Conservation (phyloP, 2,888 invertebrate species). For the Epistrophe grossulariae region DNA sequence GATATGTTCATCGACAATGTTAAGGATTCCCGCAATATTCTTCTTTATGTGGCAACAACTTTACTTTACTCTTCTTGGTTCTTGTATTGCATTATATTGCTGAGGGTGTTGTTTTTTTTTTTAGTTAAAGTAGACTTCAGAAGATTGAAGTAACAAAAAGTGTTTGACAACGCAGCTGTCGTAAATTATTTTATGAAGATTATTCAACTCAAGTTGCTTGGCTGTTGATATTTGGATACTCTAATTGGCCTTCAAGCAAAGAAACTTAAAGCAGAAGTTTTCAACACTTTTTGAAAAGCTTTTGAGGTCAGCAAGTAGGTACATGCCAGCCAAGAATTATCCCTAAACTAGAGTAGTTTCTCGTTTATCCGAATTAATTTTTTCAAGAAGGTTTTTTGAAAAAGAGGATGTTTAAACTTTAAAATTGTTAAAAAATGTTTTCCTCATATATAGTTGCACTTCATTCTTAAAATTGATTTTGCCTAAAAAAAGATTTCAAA, state of each 20-base stretch:
- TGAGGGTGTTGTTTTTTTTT: neutral
- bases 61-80: conserved; percentile 1
- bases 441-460: no score
- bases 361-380: no score
- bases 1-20: neutral
- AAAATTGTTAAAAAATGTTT: no score
- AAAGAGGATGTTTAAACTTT: no score
- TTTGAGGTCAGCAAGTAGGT: neutral
- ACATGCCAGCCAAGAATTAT: no score
- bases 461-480: no score
- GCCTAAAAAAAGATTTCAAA: no score
- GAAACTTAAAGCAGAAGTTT: neutral
- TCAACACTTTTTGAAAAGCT: neutral
- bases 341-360: no score
- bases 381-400: no score
- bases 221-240: conserved; percentile 6
- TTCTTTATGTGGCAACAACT: conserved; percentile 19
- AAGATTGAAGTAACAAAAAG: conserved; percentile 38
- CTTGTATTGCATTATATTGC: neutral
- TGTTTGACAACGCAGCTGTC: conserved; percentile 45
- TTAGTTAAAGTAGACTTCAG: conserved; percentile 23
- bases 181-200: neutral
- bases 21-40: conserved; percentile 14
- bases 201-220: neutral
- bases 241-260: conserved; percentile 7